Base-by-base conservation (phyloP, 2,113 vertebrate genomes). In the Trachemys scripta region DNA sequence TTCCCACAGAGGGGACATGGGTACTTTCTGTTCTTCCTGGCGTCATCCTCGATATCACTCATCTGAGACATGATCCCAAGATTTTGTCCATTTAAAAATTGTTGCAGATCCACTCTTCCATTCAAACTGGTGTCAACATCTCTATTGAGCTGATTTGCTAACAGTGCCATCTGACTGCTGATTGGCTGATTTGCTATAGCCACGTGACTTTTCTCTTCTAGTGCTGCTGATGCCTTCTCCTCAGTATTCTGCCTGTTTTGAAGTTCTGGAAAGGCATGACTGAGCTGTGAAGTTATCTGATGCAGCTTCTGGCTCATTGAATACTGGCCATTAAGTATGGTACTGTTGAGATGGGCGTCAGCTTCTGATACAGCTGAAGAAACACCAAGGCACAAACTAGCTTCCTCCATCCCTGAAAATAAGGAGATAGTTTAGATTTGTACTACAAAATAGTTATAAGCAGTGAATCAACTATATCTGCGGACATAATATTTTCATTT, bases 361-460 rank as follows among this genome's bases (percentile, higher is more conserved):
- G 99, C 98, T 98, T 99, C 99, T 54, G 99, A 96, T 94, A 99
- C 99, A 85, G 98, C 98, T 93, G 99, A 99, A 96, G 99, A 99
- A 98, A 99, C 99, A 97, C 99, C 99, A 99, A 99, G 99, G 99
- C 99, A 99, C 99, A 99, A 99, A 98, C 99, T 99, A 95, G 99
- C 99, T 98, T 99, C 99, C 98, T 99, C 99, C 99, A 99, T 99
- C 98, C 98, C 99, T 99, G 98, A 89, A 98, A 98, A 94, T 79
- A 89, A 94, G 94, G 85, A 98, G 87, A 97, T 98, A 97, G 90
- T 96, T 98, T 95, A 98, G 96, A 95, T 90, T 94, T 79, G 92
- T 87, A 96, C 91, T 96, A 81, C 65, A 95, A 96, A 93, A 93
- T 85, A 93, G 29, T 49, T 51, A 53, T 53, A 91, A 51, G 47